Percentiles rank a stretch among this genome's conserved stretches.
phyloP scores from a whole-genome alignment of 53 echinoderm and acorn worm species.

The Hippasteria phrygiana region DNA sequence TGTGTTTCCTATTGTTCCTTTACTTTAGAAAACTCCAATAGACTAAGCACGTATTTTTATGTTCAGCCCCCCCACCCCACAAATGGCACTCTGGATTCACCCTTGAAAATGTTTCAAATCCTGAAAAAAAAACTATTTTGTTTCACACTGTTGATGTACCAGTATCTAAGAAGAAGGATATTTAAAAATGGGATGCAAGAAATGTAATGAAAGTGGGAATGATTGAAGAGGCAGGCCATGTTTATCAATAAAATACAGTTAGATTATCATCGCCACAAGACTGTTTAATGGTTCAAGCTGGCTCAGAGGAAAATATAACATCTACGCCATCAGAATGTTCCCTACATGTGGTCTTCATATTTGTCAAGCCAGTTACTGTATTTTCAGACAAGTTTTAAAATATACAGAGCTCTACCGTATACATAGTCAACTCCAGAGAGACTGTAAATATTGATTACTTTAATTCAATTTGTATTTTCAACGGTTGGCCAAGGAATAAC shows the following conservation, averaged over 20 bases:
- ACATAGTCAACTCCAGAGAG: neutral
- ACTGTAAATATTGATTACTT: neutral
- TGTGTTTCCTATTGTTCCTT: too few species aligned
- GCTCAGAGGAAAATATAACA: neutral
- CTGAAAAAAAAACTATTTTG: too few species aligned
- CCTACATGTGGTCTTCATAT: neutral
- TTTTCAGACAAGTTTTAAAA: neutral
- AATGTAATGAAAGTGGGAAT: too few species aligned
- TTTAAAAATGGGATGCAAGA: too few species aligned
- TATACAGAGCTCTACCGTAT: neutral
- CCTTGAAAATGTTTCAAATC: too few species aligned
- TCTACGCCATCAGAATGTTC: neutral
- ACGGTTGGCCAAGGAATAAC: neutral
- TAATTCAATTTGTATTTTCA: conserved; percentile 5
- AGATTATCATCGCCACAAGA: neutral
- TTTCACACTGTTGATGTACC: too few species aligned
- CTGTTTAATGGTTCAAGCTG: neutral
- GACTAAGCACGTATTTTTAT: too few species aligned
- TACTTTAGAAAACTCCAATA: too few species aligned
- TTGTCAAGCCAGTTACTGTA: neutral
- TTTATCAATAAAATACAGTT: neutral
- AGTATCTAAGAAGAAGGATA: too few species aligned
- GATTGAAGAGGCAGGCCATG: neutral
- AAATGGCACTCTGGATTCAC: too few species aligned
- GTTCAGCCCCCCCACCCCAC: too few species aligned